Evolutionary conservation across 2,888 invertebrate genomes (phyloP), one percentile per base, ranked within the genome.

Genomic region (Alsophila aescularia): DNA sequence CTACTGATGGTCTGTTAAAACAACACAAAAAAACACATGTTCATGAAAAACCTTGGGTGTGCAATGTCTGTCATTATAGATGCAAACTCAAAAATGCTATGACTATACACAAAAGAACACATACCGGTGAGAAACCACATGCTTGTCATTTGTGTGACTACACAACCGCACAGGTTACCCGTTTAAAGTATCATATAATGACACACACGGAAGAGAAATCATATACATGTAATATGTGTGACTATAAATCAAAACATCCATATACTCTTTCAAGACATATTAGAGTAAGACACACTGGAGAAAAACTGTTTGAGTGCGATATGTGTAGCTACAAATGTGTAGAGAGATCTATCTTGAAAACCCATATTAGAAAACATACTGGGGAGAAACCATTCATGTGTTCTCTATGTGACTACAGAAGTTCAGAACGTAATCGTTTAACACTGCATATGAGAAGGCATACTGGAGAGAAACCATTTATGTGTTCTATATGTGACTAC

Each of bases 141-240:
- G 2, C 29, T 29, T 29, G 29, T n/a, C 10, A 12, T 1, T 7
- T 40, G 12, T 50, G 49, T 18, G 41, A 34, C 2, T 50, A 50
- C 12, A 13, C 9, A 12, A 13, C 41, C 13, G 7, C 14, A 1
- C 49, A 41, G 16, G 15, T 35, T 5, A 41, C 10, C n/a, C 41
- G 35, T 34, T 34, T 50, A 40, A 50, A 41, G 27, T 8, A 24
- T 0, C 49, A 29, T n/a, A 2, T 29, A n/a, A 1, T n/a, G 10
- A 7, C 29, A n/a, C 49, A 50, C 5, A 35, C 35, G 0, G 41
- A 40, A 1, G 39, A 34, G 2, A 52, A 44, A 16, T 44, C 52
- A 7, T 44, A 15, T 16, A n/a, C 24, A 15, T 52, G 52, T 34
- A 12, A 37, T 16, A 16, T 21, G 6, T 37, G 37, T 12, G 37